Base-by-base conservation (phyloP, 1,140 invertebrate species). In the Brachionus plicatilis region DNA sequence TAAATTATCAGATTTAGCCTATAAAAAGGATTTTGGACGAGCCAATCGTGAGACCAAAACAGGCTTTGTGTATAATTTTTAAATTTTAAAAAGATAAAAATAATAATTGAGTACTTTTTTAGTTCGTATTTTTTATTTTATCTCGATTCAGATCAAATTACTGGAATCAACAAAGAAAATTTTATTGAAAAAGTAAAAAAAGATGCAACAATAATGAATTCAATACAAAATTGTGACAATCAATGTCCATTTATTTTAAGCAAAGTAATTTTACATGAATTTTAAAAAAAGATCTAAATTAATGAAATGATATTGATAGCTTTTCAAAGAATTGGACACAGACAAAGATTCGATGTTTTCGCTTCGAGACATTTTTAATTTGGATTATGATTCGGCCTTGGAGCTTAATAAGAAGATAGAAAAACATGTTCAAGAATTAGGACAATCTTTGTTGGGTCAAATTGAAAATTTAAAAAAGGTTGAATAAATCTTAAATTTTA, bases 401-500 rank as follows among this genome's bases (percentile, higher is more conserved):
- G 27, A 50, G 5, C 27, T 76, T 14, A 76, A 76, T 53, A 50
- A 45, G 8, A 76, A 53, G 50, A 47, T 76, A 27, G 72, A 76
- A 76, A 76, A 76, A 24, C 20, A 50, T 50, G 20, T 76, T 12
- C 43, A 76, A 76, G 72, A 76, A 27, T 20, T 76, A 27, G 72
- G 72, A 27, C 72, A 76, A 76, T 27, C 43, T 12, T 20, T 76
- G 2, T 9, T 50, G 12, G 33, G 43, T 50, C 72, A 76, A 76
- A 50, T 76, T 29, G 72, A 76, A 76, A 76, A 47, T 76, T 50
- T 76, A 50, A 76, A 76, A 50, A 76, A 76, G 27, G 72, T 76
- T 14, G 1, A 17, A 43, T 43, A 27, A 24, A 27, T 29, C 6
- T 27, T 14, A 43, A 27, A 75, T 41, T 27, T 50, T 8, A 27